Evolutionary conservation across 2,797 vertebrate species (phyloP), one percentile per base, ranked within the genome.

Genomic region (Lindbergichthys nudifrons): DNA sequence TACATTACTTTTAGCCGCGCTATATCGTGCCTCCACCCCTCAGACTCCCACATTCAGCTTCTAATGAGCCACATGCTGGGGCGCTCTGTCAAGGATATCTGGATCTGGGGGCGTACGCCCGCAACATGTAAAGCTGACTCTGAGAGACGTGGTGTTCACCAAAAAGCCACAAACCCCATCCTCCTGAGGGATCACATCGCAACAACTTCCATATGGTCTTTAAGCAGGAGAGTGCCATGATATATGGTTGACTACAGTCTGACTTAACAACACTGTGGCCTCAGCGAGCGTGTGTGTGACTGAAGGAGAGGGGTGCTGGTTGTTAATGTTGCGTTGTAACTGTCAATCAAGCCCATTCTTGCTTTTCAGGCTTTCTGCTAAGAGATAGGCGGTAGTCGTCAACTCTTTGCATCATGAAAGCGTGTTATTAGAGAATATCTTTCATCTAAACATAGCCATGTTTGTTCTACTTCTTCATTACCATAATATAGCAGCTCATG

Each of bases 191-290:
- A 84, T 89, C 86, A 79, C 75, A 81, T 81, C 86, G 82, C 89
- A 93, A 93, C 87, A 84, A 77, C 87, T 93, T 94, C 93, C 93
- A 93, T 90, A 93, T 93, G 93, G 82, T 84, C 88, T 88, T 84
- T 46, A 87, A 85, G 87, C 80, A 77, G 80, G 71, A 91, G 85
- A 82, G 85, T 21, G 85, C 82, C 53, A 39, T 88, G 86, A 92
- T 90, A 85, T 89, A 92, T 58, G 77, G 69, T 61, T 21, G 65
- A 65, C 77, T 77, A 73, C 12, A 30, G 75, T 77, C 83, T 68
- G 70, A 72, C 56, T 65, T 65, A 82, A 86, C 73, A 88, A 83
- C 77, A 69, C 76, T 77, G 76, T 36, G 71, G 80, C 77, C 75
- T 80, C 73, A 46, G 19, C 36, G 57, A 79, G 80, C 10, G 53